Base-by-base conservation (phyloP, 2,797 vertebrate species). In the Hafferia zeledoni region DNA sequence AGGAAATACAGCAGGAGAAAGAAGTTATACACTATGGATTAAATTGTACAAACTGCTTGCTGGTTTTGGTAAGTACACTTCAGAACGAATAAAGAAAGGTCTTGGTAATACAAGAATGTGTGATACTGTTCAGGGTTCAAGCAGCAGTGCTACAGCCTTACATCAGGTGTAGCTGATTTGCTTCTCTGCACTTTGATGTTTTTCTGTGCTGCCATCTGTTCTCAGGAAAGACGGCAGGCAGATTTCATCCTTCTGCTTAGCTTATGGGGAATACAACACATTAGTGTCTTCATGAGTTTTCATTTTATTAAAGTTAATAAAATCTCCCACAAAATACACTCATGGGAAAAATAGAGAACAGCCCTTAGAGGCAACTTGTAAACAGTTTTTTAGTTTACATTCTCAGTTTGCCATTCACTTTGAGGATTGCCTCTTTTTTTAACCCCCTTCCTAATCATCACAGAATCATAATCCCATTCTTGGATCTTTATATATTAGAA, bases 381-480 rank as follows among this genome's bases (percentile, higher is more conserved):
- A 86, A 44, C 50, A 86, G 3, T 3, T 55, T 70, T 83, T 88
- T 61, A 81, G 44, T 93, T 95, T 89, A 80, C 52, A 76, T 91
- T 95, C 52, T 83, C 79, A 49, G 39, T 31, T 75, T 30, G 52
- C 13, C 15, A 44, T 44, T 81, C 39, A 30, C 65, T 95, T 95
- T 84, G 74, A 92, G 79, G 44, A 79, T 84, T 88, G 90, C 5
- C 9, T 83, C 55, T 69, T 27, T 85, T 80, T 13, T 33, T 78
- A 43, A 43, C 15, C 25, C 65, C 53, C 12, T 4, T 65, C 37
- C 6, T 67, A 91, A 76, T 84, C 80, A n/a, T 22, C 60, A 67
- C n/a, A 86, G 70, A 68, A 44, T 81, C 52, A 43, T 37, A 91
- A 88, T 69, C 74, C 60, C 61, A 95, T 96, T 72, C 69, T 92